Base-by-base conservation (phyloP, 2,797 vertebrate species). In the Tadarida brasiliensis region DNA sequence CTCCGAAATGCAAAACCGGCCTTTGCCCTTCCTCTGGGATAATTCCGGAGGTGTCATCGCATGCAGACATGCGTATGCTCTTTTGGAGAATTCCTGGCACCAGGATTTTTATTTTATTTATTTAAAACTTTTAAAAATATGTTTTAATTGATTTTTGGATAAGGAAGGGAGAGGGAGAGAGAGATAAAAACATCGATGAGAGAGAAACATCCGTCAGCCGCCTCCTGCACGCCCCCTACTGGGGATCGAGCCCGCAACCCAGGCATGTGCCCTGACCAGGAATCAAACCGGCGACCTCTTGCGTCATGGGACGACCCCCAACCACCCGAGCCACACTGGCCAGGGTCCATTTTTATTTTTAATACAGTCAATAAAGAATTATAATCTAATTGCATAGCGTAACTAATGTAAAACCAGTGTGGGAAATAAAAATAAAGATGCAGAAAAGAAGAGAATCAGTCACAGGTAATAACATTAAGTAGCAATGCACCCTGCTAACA, bases 31-130 rank as follows among this genome's bases (percentile, higher is more conserved):
- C 0, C n/a, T 11, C 26, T 24, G 59, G 22, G 26, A n/a, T 70
- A 30, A 61, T 9, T 20, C 65, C 65, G 30, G 68, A 35, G 49
- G 35, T 17, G 22, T 2, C 16, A 2, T 33, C 16, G 49, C 26
- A 77, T 19, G 7, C 4, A 74, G 54, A 54, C 12, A 0, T 0
- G 15, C 67, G 63, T 11, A 2, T 0, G 8, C 26, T 39, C 39
- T 22, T 56, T 59, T 67, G 63, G 35, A 24, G 49, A 11, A 67
- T 24, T 20, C 14, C 33, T 33, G 26, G 30, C 35, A 19, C 47
- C 26, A 44, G 39, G 7, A 44, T 44, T 44, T 44, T 44, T 44
- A 44, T 44, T 44, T 44, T 44, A 44, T 44, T n/a, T n/a, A n/a
- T n/a, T n/a, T 44, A 44, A 44, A 44, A 44, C 39, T 44, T 44